phyloP scores from a whole-genome alignment of 2,113 vertebrate genomes.

The Cottus gobio region DNA sequence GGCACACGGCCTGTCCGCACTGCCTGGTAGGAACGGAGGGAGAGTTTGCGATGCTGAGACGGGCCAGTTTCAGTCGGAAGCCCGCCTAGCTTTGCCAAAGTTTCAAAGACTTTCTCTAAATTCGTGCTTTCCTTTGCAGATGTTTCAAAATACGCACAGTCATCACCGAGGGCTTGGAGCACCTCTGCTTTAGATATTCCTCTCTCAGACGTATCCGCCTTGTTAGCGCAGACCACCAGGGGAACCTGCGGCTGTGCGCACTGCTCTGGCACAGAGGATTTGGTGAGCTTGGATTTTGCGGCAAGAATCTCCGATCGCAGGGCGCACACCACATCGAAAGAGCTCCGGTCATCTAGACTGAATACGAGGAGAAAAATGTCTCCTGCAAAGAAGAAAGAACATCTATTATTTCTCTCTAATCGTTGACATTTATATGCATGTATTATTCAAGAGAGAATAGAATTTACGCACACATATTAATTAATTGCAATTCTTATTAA shows the following conservation, averaged over 20 bases:
- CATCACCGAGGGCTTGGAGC: slow-evolving; percentile 61
- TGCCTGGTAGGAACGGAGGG: slow-evolving; percentile 81
- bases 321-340: slow-evolving; percentile 80
- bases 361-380: slow-evolving; percentile 85
- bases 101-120: slow-evolving; percentile 81
- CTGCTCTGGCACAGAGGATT: slow-evolving; percentile 47
- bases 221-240: slow-evolving; percentile 83
- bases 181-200: slow-evolving; percentile 69
- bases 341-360: slow-evolving; percentile 81
- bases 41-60: slow-evolving; percentile 82
- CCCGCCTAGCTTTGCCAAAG: slow-evolving; percentile 78
- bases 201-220: slow-evolving; percentile 75
- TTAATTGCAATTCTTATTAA: not conserved
- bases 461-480: slow-evolving; percentile 4
- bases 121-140: slow-evolving; percentile 83
- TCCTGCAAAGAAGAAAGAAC: slow-evolving; percentile 67
- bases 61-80: slow-evolving; percentile 83
- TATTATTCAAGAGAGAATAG: not conserved
- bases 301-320: slow-evolving; percentile 78
- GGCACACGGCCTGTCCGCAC: slow-evolving; percentile 48
- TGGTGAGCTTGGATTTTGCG: slow-evolving; percentile 80
- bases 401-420: not conserved
- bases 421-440: not conserved
- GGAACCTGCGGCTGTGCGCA: slow-evolving; percentile 62
- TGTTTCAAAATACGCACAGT: slow-evolving; percentile 82